Conservation (phyloP, 2,797 vertebrate genomes). For the Chloroceryle amazona region DNA sequence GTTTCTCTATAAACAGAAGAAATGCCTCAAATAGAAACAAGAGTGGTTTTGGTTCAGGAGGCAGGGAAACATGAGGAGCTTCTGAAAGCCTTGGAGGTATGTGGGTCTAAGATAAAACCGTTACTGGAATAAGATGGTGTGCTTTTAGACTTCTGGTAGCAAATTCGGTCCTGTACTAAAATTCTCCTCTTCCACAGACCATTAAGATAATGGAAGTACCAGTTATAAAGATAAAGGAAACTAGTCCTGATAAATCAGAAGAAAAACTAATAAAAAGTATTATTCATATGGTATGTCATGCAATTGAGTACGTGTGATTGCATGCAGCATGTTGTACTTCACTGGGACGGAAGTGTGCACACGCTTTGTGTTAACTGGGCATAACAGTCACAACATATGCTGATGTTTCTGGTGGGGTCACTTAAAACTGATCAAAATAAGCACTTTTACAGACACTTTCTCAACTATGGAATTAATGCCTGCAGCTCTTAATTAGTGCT, state of each 20-base stretch:
- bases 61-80: conserved; percentile 85
- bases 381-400: background rate
- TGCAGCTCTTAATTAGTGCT: background rate
- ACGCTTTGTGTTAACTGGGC: background rate
- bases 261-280: conserved; percentile 97
- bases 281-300: conserved; percentile 94
- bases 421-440: background rate
- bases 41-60: conserved; percentile 91
- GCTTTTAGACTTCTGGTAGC: background rate
- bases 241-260: conserved; percentile 87
- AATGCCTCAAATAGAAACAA: conserved; percentile 91
- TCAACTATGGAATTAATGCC: background rate
- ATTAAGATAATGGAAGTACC: conserved; percentile 97
- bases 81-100: conserved; percentile 92
- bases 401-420: background rate
- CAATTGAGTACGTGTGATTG: conserved; percentile 74
- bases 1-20: conserved; percentile 81
- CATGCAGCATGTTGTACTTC: conserved; percentile 79
- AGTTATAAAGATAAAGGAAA: conserved; percentile 97
- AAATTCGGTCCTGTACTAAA: conserved; percentile 70
- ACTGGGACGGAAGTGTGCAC: conserved; percentile 9
- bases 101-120: background rate
- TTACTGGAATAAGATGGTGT: background rate
- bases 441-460: background rate
- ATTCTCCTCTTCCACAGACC: conserved; percentile 89